phyloP scores from a whole-genome alignment of 2,113 vertebrate genomes.

The Callospermophilus lateralis region DNA sequence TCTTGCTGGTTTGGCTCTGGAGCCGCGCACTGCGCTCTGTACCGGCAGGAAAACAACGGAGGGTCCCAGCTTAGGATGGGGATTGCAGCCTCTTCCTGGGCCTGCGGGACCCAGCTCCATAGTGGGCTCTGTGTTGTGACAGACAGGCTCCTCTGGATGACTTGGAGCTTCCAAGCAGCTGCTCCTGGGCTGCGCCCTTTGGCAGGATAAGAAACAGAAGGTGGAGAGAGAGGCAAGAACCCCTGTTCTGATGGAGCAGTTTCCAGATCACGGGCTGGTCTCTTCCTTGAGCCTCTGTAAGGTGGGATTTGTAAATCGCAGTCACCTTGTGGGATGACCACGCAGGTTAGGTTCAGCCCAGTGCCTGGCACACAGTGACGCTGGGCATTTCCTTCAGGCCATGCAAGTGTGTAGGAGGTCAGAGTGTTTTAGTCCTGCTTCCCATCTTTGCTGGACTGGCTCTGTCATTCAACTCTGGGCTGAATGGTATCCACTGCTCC shows the following conservation, averaged over 20 bases:
- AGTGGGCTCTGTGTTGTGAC: not conserved
- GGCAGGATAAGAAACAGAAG: too few species aligned
- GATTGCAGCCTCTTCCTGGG: not conserved
- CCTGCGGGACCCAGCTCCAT: not conserved
- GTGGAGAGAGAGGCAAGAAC: not conserved
- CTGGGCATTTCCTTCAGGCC: not conserved
- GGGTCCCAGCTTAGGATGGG: not conserved
- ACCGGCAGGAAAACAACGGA: not conserved
- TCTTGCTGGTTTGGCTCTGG: not conserved
- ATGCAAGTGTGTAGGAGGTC: too few species aligned
- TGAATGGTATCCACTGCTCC: not conserved
- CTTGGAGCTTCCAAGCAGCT: not conserved
- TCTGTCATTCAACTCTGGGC: not conserved
- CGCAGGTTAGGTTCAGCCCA: not conserved
- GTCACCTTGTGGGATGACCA: not conserved
- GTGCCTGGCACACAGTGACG: not conserved
- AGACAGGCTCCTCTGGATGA: not conserved
- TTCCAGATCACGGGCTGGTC: not conserved
- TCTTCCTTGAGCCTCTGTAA: not conserved
- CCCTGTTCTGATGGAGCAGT: not conserved
- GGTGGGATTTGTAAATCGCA: not conserved
- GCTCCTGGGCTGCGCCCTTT: not conserved
- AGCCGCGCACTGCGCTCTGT: not conserved
- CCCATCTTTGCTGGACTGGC: not conserved
- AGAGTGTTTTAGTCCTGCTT: not conserved